Base-by-base conservation (phyloP, 2,888 invertebrate species). In the Craniophora ligustri region DNA sequence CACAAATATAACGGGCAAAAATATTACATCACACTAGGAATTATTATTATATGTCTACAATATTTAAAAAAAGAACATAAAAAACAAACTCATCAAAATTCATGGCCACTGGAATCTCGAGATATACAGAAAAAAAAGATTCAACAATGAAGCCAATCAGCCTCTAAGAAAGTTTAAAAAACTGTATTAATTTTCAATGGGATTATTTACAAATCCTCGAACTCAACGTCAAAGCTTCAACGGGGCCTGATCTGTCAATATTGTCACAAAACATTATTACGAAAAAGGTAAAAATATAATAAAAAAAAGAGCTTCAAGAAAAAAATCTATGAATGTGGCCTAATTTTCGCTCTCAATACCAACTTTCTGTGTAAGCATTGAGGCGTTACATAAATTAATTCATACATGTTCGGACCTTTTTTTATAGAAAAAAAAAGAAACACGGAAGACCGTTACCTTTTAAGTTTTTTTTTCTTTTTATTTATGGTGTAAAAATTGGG, bases 401-500 rank as follows among this genome's bases (percentile, higher is more conserved):
- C 89, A 87, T 86, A 88, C 75, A 75, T 83, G 69, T 67, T 78
- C 73, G 68, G 61, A 76, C 26, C 26, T 44, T 70, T 73, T 72
- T 63, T 58, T 48, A 26, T 1, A 49, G 7, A 41, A 14, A 18
- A 54, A 51, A 69, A 80, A 87, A 87, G 86, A 82, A 84, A 79
- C 57, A 54, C 51, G 69, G 77, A 87, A 86, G 89, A 86, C 92
- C 92, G 91, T 91, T 91, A 89, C 70, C 87, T 88, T 87, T 89
- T 82, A 81, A 46, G 63, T 66, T 79, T 87, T 88, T 70, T 91
- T 87, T 83, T 73, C 69, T 76, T 85, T 81, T 90, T 92, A 93
- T 91, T 89, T 91, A 92, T 89, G 91, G 92, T 88, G 91, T 82
- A 89, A 91, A 91, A 92, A 93, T 93, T 93, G 91, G 93, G 92